Evolutionary conservation across 2,888 invertebrate genomes (phyloP).

Genomic region (Drosophila anceps): DNA sequence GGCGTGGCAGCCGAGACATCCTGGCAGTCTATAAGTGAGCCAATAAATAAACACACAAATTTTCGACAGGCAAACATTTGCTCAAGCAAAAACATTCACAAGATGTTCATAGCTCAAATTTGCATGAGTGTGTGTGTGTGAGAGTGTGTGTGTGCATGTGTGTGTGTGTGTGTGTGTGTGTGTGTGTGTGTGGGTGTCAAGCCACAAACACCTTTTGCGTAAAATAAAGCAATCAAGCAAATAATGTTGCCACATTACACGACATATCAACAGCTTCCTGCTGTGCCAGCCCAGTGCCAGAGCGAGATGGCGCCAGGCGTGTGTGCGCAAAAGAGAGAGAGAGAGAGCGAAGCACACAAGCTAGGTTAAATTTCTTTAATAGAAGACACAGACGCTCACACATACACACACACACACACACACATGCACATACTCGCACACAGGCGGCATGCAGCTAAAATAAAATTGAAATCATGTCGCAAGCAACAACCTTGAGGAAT

Average conservation of each 20-base stretch:
- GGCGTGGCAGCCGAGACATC: slow-evolving; percentile 20
- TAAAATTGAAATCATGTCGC: slow-evolving; percentile 78
- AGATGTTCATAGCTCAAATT: slow-evolving; percentile 51
- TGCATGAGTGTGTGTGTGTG: slow-evolving; percentile 26
- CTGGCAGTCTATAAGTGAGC: slow-evolving; percentile 64
- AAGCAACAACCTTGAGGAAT: slow-evolving; percentile 83
- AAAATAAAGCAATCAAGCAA: slow-evolving; percentile 82
- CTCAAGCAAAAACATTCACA: slow-evolving; percentile 72
- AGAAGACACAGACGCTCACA: slow-evolving; percentile 43
- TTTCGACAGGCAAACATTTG: slow-evolving; percentile 78
- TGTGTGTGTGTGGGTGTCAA: slow-evolving; percentile 70
- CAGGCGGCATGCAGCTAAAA: slow-evolving; percentile 59
- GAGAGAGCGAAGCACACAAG: slow-evolving; percentile 11
- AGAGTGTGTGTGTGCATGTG: no score
- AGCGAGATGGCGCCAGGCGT: not conserved
- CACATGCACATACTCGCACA: slow-evolving; percentile 21
- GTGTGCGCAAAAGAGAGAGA: slow-evolving; percentile 7
- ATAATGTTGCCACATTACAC: slow-evolving; percentile 82
- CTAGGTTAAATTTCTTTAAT: slow-evolving; percentile 68
- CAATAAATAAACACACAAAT: slow-evolving; percentile 77
- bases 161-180: slow-evolving; percentile 26
- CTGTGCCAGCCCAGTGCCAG: slow-evolving; percentile 23
- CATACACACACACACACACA: slow-evolving; percentile 23
- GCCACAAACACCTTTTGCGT: slow-evolving; percentile 81
- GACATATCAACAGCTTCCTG: slow-evolving; percentile 78